Evolutionary conservation across 2,113 vertebrate genomes (phyloP).

Genomic region (Microcebus ravelobensis): DNA sequence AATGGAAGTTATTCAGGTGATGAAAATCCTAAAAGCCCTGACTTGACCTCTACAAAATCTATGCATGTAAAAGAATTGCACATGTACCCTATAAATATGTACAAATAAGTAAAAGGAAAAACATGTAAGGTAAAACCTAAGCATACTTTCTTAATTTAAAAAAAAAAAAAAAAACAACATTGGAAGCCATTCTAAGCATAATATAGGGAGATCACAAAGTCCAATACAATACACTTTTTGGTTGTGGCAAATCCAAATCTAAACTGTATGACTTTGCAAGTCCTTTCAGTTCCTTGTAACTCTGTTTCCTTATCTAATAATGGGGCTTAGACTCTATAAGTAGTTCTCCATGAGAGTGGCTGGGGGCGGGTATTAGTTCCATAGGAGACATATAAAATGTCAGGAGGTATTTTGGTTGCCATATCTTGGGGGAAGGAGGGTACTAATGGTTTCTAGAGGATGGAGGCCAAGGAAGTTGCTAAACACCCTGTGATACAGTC

Average conservation of each 20-base stretch:
- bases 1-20: no score
- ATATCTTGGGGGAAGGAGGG: not conserved
- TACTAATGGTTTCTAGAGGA: not conserved
- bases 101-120: no score
- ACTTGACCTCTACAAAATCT: no score
- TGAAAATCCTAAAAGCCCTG: no score
- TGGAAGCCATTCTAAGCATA: not conserved
- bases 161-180: not conserved
- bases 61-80: no score
- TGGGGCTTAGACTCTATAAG: not conserved
- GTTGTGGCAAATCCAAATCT: not conserved
- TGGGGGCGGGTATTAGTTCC: not conserved
- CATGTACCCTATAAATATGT: no score
- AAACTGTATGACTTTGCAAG: not conserved
- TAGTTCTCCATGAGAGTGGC: not conserved
- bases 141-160: no score
- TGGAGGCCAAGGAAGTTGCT: not conserved
- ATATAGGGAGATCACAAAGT: not conserved
- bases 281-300: not conserved
- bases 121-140: no score
- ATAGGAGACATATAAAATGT: not conserved
- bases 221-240: not conserved
- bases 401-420: not conserved
- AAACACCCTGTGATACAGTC: not conserved
- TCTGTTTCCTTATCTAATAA: not conserved